Conservation (phyloP, 2,888 invertebrate species). For the Agrilus biguttatus region DNA sequence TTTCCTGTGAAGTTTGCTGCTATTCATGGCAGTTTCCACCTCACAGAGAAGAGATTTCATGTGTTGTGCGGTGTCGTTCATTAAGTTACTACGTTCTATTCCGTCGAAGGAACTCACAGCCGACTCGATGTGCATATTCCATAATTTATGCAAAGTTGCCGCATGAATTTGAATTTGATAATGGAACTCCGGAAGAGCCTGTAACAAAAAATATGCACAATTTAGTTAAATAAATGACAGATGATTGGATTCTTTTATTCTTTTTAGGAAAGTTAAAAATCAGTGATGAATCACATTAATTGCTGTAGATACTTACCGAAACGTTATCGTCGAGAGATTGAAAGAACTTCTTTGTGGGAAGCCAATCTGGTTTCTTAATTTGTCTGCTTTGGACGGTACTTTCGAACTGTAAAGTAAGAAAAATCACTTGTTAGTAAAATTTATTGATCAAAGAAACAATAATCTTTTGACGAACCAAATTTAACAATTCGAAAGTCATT, state of each 20-base stretch:
- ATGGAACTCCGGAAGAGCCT: conserved; percentile 46
- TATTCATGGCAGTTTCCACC: conserved; percentile 39
- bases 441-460: too few species aligned
- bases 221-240: too few species aligned
- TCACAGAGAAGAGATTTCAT: conserved; percentile 38
- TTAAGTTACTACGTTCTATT: conserved; percentile 29
- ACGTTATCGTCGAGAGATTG: conserved; percentile 3
- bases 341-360: conserved; percentile 7
- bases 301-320: conserved; percentile 1
- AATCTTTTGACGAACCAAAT: too few species aligned
- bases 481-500: too few species aligned
- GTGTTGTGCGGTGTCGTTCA: conserved; percentile 30
- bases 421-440: background rate
- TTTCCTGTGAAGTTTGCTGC: conserved; percentile 32
- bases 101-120: conserved; percentile 13
- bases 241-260: too few species aligned
- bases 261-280: too few species aligned
- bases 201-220: conserved; percentile 20
- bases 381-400: conserved; percentile 3
- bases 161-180: conserved; percentile 36
- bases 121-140: conserved; percentile 29
- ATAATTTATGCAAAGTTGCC: conserved; percentile 33
- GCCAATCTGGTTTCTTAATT: conserved; percentile 4
- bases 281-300: too few species aligned
- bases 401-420: conserved; percentile 3